A percentile compares a stretch with the other conserved stretches of the same genome.
phyloP scores from a whole-genome alignment of 2,797 vertebrate species.

The Paratrypauchen microcephalus region DNA sequence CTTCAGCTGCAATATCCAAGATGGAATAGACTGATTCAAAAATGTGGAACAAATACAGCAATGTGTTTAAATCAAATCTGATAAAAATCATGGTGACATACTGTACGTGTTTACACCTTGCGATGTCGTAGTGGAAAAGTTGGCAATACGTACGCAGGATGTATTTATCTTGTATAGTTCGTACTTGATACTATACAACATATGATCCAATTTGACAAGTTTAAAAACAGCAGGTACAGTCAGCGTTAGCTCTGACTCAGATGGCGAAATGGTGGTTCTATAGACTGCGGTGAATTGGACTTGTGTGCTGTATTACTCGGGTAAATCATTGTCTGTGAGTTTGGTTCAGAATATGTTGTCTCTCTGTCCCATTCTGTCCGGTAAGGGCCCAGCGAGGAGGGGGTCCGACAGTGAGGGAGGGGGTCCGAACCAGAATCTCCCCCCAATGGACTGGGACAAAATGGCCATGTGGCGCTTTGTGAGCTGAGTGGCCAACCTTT shows the following conservation, averaged over 20 bases:
- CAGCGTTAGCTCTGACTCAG: conserved; percentile 21
- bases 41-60: conserved; percentile 1
- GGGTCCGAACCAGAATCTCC: conserved; percentile 50
- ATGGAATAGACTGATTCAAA: neutral
- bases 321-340: neutral
- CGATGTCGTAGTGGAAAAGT: neutral
- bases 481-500: conserved; percentile 75
- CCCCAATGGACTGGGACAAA: conserved; percentile 73
- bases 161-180: conserved; percentile 8
- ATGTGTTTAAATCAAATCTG: neutral
- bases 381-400: conserved; percentile 57
- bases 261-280: conserved; percentile 4
- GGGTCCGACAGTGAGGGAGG: conserved; percentile 32
- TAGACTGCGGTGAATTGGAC: neutral
- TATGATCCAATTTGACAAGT: conserved; percentile 14
- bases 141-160: neutral
- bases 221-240: conserved; percentile 13
- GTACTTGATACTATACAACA: conserved; percentile 15
- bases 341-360: conserved; percentile 16
- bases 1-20: neutral
- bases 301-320: neutral
- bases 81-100: neutral
- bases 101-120: neutral
- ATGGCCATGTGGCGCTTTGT: conserved; percentile 83
- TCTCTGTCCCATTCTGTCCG: conserved; percentile 68